A percentile compares a stretch with the other conserved stretches of the same genome.
phyloP scores from a whole-genome alignment of 2,888 invertebrate species.

The Drosophila ezoana region DNA sequence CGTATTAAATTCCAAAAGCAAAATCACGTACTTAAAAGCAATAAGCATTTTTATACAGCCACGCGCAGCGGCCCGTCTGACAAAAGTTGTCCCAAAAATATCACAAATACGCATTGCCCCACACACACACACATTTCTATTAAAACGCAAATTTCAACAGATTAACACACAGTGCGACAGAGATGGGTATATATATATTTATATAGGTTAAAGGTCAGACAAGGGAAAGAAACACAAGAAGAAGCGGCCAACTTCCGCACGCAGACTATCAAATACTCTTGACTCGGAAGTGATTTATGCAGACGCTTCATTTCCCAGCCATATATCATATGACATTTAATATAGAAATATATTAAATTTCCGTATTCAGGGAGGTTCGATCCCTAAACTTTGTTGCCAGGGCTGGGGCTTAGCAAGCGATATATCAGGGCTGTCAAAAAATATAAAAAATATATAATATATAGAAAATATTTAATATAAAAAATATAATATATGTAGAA shows the following conservation, averaged over 20 bases:
- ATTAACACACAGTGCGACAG: conserved; percentile 61
- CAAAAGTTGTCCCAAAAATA: conserved; percentile 49
- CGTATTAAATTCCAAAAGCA: conserved; percentile 47
- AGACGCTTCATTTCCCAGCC: too few relatives aligned
- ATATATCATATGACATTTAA: too few relatives aligned
- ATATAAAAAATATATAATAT: neutral
- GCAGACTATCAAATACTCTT: too few relatives aligned
- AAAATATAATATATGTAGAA: neutral
- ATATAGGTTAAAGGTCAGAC: conserved; percentile 7
- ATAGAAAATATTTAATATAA: neutral
- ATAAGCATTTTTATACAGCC: conserved; percentile 70
- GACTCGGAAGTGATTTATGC: too few relatives aligned
- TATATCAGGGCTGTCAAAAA: neutral
- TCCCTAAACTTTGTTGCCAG: too few relatives aligned
- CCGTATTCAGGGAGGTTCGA: too few relatives aligned
- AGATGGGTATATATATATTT: conserved; percentile 3
- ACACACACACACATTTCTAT: conserved; percentile 58
- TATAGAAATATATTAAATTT: too few relatives aligned
- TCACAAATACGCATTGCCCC: conserved; percentile 27
- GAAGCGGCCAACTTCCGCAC: too few relatives aligned
- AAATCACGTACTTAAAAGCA: conserved; percentile 78
- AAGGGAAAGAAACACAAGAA: neutral
- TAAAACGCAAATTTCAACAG: conserved; percentile 78
- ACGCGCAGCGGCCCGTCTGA: conserved; percentile 39
- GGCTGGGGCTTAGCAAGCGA: too few relatives aligned